Conservation (phyloP, 2,888 invertebrate species). For the Pachycephus smyrnensis region DNA sequence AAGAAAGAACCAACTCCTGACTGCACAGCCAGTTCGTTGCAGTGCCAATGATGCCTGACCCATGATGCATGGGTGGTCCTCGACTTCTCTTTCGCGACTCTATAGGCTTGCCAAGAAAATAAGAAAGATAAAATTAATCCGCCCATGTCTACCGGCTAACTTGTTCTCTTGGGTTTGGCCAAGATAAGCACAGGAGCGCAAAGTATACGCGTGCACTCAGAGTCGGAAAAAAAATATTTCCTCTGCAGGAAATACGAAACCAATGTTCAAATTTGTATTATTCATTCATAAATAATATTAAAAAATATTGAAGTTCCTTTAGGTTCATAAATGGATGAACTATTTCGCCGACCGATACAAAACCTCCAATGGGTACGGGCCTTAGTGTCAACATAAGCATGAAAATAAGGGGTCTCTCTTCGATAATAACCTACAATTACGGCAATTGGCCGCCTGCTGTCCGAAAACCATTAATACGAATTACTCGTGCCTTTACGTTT, state of each 20-base stretch:
- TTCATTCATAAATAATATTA: not conserved
- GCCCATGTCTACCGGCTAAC: slow-evolving; percentile 28
- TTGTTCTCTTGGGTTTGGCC: not conserved
- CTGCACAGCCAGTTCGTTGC: slow-evolving; percentile 1
- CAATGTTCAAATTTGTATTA: not conserved
- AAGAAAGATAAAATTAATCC: slow-evolving; percentile 40
- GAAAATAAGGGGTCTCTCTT: slow-evolving; percentile 26
- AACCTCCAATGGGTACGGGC: not conserved
- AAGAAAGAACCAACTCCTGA: slow-evolving; percentile 12
- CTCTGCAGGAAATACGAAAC: not conserved
- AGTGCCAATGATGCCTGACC: slow-evolving; percentile 30
- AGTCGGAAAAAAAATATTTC: slow-evolving; percentile 6
- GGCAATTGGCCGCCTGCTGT: slow-evolving; percentile 30
- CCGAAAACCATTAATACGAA: slow-evolving; percentile 40
- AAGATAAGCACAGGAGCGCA: not conserved
- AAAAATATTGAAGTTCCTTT: not conserved
- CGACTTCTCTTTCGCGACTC: slow-evolving; percentile 13
- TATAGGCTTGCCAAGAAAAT: slow-evolving; percentile 30
- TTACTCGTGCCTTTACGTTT: slow-evolving; percentile 35
- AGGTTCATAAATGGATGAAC: not conserved
- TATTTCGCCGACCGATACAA: not conserved
- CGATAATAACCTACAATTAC: slow-evolving; percentile 42
- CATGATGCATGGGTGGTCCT: slow-evolving; percentile 38
- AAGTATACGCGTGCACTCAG: not conserved
- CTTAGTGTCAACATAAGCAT: slow-evolving; percentile 21